These are phyloP conservation scores for Epistrophe grossulariae DNA, from an alignment of 2,888 invertebrate genomes.

Conservation along the genomic window DNA sequence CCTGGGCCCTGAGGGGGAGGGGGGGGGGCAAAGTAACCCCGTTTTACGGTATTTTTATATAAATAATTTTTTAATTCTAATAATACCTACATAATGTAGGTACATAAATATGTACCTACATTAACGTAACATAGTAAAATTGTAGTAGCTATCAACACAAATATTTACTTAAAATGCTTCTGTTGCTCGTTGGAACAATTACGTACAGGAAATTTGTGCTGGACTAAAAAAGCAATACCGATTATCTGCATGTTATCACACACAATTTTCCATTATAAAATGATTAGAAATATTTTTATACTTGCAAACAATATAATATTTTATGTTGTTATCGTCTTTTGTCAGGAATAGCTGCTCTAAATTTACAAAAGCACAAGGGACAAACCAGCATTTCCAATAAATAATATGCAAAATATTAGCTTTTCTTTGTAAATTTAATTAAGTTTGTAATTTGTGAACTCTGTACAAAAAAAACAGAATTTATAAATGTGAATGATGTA, in stretches of 20 bases:
- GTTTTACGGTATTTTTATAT: no score
- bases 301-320: neutral
- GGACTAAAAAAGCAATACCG: neutral
- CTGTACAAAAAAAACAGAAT: neutral
- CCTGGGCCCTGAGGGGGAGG: no score
- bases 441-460: neutral
- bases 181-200: neutral
- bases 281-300: constrained; percentile 42
- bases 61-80: no score
- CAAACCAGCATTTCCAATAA: constrained; percentile 1
- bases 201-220: neutral
- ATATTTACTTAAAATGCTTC: neutral
- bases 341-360: constrained; percentile 35
- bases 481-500: neutral
- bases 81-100: no score
- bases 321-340: constrained; percentile 23
- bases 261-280: constrained; percentile 36
- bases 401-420: neutral
- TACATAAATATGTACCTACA: no score
- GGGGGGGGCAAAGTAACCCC: no score
- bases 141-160: neutral
- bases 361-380: neutral
- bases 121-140: no score
- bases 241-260: constrained; percentile 42
- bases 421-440: neutral